Evolutionary conservation across 23 tunicate genomes (phyloP), one percentile per base, ranked within the genome.

Genomic region (Ciona savignyi): DNA sequence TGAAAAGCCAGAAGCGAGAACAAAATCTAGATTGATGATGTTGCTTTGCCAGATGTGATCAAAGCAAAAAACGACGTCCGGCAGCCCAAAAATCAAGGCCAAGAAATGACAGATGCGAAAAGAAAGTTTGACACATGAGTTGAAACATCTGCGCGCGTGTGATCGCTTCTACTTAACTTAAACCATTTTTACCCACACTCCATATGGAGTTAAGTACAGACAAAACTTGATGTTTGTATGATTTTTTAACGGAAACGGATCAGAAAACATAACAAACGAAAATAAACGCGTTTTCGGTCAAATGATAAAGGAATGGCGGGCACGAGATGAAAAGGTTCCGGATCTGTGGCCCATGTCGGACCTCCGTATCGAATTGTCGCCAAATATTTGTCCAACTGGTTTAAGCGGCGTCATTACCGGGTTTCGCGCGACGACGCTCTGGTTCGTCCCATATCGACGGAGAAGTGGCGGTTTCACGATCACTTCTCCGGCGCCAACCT

Each of bases 401-500:
- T 42, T 42, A 42, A 42, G 56, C 56, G 56, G 56, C 56, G 56
- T 42, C 56, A 42, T 42, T 42, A 42, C 56, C 56, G 56, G 11
- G 56, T 42, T 6, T 42, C 56, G n/a, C n/a, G n/a, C n/a, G 9
- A 15, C 56, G 56, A 42, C 56, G 56, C 56, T 42, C 56, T 42
- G 56, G 56, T 42, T 42, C 56, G 56, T 15, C 56, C 15, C 11
- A 15, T 15, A 42, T 42, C 56, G 56, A 6, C 11, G 56, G 15
- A 42, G 9, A 42, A 42, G 56, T 15, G 11, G 56, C 56, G 56
- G 56, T 42, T 42, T 42, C 56, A 42, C 56, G 56, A 42, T 15
- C 56, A 42, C 56, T 42, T 42, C 56, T 42, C 15, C 56, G 56
- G 56, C 56, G 56, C 56, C 56, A 42, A 42, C 56, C 56, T 42